Base-by-base conservation (phyloP, 2,113 vertebrate species). In the Balaenoptera acutorostrata region DNA sequence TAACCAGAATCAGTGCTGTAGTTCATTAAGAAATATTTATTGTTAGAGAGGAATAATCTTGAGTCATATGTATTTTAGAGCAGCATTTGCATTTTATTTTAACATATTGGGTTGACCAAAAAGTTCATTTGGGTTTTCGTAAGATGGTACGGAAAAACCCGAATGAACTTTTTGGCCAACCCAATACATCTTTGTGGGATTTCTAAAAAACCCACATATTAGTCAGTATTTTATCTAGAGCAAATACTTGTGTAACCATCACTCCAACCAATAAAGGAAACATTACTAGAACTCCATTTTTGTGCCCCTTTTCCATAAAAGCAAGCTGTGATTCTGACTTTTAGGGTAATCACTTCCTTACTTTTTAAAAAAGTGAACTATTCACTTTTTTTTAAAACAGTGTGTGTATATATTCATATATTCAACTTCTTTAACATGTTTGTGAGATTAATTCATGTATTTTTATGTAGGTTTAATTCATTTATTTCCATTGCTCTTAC, bases 51-150 rank as follows among this genome's bases (percentile, higher is more conserved):
- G 23, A 75, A 64, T 77, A 55, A 8, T 66, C 36, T 71, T 46
- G 18, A 64, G 44, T 61, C 36, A 39, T 59, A 3, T 88, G 6
- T 91, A 52, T 68, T 89, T 95, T 87, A 83, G 74, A 87, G 2
- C 21, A 68, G 25, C 8, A 80, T 78, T 94, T 91, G 8, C 25
- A 36, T 94, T 97, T 96, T 88, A 90, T 95, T 93, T 97, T 75
- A 78, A 97, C 80, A 85, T 57, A 21, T 3, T 57, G 20, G 55
- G 7, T 57, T 57, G 55, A 6, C 55, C 55, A 21, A 57, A 21
- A 20, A 57, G 55, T 57, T 57, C 7, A 21, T 57, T 57, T 57
- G 55, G 18, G 55, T 57, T 57, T 57, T 57, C 20, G 7, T 21
- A 57, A 57, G 18, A 57, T 57, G 55, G 8, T 57, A 57, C 2